Evolutionary conservation across 2,113 vertebrate genomes (phyloP), one percentile per base, ranked within the genome.

Genomic region (Platysteira castanea): DNA sequence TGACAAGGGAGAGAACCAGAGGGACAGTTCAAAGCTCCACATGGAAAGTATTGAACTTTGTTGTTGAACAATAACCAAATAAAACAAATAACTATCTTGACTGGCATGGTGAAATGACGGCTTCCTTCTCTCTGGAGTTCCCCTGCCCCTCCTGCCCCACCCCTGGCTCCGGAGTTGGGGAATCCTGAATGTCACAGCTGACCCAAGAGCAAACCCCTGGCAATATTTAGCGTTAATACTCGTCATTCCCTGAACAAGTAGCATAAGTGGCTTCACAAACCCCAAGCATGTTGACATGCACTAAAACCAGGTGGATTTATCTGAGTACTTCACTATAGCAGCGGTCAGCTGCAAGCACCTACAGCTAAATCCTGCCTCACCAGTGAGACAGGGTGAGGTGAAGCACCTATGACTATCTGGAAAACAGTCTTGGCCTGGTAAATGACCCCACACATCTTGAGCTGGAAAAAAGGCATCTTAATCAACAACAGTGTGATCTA

Each of bases 1-100:
- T 80, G 95, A 97, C 28, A 89, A 98, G 96, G 94, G 76, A 96
- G 92, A 95, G 96, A 97, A 96, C 21, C 77, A 65, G 94, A 94
- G 79, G 96, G 94, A 78, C 78, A 82, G 81, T 95, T 97, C 93
- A 94, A 88, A 89, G 95, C 92, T 96, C 96, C 92, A 90, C 91
- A 96, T 95, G 90, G 96, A 97, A 97, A 90, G 89, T 96, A 96
- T 65, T 94, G 98, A 97, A 97, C 96, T 97, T 92, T 96, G 97
- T 97, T 97, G 97, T 97, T 91, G 90, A 98, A 97, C 85, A 95
- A 97, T 97, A 98, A 97, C 96, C 93, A 98, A 98, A 98, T 98
- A 98, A 98, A 98, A 97, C 96, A 91, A 96, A 95, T 97, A 96
- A 90, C 94, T 96, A 84, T 97, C 93, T 94, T 28, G 68, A 89